These are phyloP conservation scores for Coluber constrictor DNA, from an alignment of 2,797 vertebrate species.

Conservation along the genomic window DNA sequence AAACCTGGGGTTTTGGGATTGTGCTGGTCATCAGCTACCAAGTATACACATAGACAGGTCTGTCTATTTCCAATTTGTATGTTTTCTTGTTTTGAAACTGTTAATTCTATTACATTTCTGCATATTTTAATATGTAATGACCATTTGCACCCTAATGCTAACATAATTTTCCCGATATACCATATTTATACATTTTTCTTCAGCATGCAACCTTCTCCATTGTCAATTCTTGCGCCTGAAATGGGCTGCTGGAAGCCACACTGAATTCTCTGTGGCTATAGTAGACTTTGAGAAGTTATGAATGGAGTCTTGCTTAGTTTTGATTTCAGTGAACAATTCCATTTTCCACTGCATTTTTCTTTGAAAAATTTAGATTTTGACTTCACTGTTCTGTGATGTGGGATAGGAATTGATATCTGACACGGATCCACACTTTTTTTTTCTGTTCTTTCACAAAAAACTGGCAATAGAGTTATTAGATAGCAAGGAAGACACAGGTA, in stretches of 20 bases:
- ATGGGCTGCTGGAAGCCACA: background rate
- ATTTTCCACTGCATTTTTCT: background rate
- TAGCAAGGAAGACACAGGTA: background rate
- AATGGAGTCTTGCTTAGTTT: background rate
- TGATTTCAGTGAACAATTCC: background rate
- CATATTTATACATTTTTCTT: background rate
- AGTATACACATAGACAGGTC: background rate
- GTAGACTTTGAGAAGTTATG: background rate
- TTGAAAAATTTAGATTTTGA: background rate
- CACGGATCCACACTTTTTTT: background rate
- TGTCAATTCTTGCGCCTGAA: background rate
- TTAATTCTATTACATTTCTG: background rate
- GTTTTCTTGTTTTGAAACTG: background rate
- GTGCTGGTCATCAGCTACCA: background rate
- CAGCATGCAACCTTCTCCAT: background rate
- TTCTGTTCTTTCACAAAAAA: background rate
- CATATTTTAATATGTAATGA: background rate
- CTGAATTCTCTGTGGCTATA: background rate
- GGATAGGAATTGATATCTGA: background rate
- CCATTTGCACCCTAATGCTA: background rate
- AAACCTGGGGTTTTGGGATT: background rate
- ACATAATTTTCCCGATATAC: background rate
- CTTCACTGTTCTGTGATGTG: background rate
- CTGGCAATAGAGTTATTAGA: background rate
- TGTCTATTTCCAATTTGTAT: background rate